Evolutionary conservation across 2,797 vertebrate species (phyloP).

Genomic region (Tangara arthus): DNA sequence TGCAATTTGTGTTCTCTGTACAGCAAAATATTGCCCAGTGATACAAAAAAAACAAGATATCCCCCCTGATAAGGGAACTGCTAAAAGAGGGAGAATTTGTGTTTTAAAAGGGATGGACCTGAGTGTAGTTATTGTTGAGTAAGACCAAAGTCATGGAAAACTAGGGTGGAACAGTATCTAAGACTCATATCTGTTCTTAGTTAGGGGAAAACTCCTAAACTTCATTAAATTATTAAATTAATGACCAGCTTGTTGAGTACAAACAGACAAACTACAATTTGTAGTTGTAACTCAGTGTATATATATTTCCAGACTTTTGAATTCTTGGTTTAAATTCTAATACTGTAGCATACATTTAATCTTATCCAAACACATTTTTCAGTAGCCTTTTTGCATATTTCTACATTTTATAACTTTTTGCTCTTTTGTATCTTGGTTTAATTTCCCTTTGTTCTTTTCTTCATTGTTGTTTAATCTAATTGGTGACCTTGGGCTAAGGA

Average conservation of each 20-base stretch:
- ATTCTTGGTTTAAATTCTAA: background rate
- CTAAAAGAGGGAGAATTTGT: background rate
- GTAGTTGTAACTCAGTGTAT: background rate
- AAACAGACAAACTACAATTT: background rate
- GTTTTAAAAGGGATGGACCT: background rate
- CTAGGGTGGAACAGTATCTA: background rate
- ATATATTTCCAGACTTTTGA: background rate
- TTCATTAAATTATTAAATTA: background rate
- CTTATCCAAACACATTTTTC: background rate
- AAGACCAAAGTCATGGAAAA: background rate
- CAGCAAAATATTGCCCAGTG: background rate
- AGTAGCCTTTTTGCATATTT: background rate
- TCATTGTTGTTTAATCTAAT: background rate
- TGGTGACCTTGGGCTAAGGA: background rate
- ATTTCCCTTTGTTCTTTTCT: background rate
- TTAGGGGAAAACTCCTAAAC: background rate
- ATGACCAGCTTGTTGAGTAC: background rate
- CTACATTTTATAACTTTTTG: background rate
- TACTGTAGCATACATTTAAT: background rate
- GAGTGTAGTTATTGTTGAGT: background rate
- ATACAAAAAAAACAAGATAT: background rate
- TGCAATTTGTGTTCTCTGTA: background rate
- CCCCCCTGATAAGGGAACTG: rapidly evolving
- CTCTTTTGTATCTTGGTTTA: background rate
- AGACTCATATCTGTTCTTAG: background rate